A percentile compares a stretch with the other conserved stretches of the same genome.
Conservation (phyloP, 1,140 invertebrate species). For the Bactericera cockerelli region DNA sequence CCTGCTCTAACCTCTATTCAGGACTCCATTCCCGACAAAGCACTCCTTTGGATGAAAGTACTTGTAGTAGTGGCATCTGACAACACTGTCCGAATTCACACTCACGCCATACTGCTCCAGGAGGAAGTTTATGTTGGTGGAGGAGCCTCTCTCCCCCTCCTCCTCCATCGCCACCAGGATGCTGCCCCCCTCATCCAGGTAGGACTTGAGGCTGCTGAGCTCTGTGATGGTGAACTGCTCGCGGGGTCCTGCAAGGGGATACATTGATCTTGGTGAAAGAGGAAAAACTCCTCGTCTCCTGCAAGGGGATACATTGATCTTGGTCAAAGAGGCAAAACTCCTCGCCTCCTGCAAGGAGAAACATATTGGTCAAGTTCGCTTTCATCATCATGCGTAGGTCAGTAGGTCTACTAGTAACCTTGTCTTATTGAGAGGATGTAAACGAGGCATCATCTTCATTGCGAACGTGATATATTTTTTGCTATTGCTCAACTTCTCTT, state of each 20-base stretch:
- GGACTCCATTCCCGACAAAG: slow-evolving; percentile 65
- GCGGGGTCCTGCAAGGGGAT: slow-evolving; percentile 70
- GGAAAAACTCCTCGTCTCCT: too few species aligned
- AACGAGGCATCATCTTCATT: slow-evolving; percentile 37
- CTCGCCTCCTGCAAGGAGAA: too few species aligned
- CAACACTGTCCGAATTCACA: slow-evolving; percentile 83
- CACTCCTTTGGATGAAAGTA: slow-evolving; percentile 98
- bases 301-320: too few species aligned
- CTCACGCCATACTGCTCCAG: slow-evolving; percentile 91
- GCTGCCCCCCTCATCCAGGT: slow-evolving; percentile 68
- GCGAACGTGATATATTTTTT: background rate
- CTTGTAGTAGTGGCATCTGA: slow-evolving; percentile 90
- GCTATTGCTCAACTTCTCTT: background rate
- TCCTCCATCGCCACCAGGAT: slow-evolving; percentile 76
- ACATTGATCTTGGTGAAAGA: too few species aligned
- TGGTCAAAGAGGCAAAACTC: too few species aligned
- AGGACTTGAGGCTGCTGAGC: slow-evolving; percentile 55
- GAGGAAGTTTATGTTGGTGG: slow-evolving; percentile 93
- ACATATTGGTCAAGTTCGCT: too few species aligned
- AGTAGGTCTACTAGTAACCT: too few species aligned
- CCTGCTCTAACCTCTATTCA: slow-evolving; percentile 58
- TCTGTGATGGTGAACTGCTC: slow-evolving; percentile 78
- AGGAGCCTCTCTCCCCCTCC: slow-evolving; percentile 72
- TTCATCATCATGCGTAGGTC: too few species aligned
- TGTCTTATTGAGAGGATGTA: slow-evolving; percentile 53